These are phyloP conservation scores for Lepas anatifera DNA, from an alignment of 2,888 invertebrate species.

Conservation along the genomic window DNA sequence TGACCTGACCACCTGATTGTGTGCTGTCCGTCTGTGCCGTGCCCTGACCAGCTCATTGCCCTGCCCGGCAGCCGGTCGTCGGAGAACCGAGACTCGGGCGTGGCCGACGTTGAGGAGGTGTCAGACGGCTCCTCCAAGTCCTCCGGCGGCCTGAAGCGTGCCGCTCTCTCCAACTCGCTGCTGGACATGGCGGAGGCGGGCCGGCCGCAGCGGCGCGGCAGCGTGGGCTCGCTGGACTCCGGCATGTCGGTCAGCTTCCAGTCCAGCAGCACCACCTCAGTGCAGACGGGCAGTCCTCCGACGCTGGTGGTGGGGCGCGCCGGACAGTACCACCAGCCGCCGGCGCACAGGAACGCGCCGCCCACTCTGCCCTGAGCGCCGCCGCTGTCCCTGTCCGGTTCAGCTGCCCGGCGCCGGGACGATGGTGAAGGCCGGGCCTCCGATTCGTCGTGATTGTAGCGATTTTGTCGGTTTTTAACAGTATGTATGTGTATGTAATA, in stretches of 20 bases:
- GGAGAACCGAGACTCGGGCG: conserved; percentile 48
- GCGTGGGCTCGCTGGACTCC: conserved; percentile 88
- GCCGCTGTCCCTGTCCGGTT: neutral
- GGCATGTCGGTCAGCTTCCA: conserved; percentile 93
- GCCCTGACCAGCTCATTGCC: no score
- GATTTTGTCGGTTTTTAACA: no score
- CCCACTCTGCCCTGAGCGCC: neutral
- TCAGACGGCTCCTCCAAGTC: conserved; percentile 35
- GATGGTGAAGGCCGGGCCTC: neutral
- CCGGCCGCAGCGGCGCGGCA: conserved; percentile 54
- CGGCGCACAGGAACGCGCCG: no score
- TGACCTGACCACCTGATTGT: no score
- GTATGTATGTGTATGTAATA: no score
- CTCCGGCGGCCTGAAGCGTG: conserved; percentile 53
- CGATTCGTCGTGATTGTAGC: no score
- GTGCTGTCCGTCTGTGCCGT: no score
- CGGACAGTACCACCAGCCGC: neutral
- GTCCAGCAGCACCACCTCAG: conserved; percentile 37
- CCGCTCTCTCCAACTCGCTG: conserved; percentile 86
- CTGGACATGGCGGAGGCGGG: conserved; percentile 67
- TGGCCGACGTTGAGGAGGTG: conserved; percentile 58
- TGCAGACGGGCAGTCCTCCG: neutral
- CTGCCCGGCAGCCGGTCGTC: neutral
- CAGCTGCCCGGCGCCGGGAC: neutral
- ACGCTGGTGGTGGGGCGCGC: neutral